phyloP scores from a whole-genome alignment of 2,888 invertebrate genomes.

The Mechanitis mazaeus region DNA sequence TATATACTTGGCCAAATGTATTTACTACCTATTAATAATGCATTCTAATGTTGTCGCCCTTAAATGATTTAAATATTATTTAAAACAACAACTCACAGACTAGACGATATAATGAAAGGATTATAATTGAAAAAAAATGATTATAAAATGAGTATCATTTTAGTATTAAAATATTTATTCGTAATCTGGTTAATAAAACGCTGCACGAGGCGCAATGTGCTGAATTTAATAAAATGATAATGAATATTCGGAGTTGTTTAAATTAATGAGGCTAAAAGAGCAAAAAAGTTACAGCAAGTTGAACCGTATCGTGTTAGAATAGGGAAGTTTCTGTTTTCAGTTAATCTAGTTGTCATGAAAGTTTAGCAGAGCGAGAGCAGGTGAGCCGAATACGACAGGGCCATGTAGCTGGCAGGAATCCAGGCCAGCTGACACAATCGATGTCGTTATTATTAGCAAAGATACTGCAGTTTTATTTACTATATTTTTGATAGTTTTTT shows the following conservation, averaged over 20 bases:
- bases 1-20: conserved; percentile 25
- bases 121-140: no score
- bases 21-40: conserved; percentile 26
- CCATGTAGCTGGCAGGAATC: conserved; percentile 13
- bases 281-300: conserved; percentile 1
- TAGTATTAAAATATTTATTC: neutral
- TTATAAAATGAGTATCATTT: neutral
- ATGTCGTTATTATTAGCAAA: conserved; percentile 9
- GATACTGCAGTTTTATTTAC: neutral
- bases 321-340: conserved; percentile 14
- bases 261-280: conserved; percentile 13
- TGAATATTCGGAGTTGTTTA: conserved; percentile 18
- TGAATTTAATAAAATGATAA: conserved; percentile 14
- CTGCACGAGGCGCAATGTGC: neutral
- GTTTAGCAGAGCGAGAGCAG: conserved; percentile 29
- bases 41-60: no score
- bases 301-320: conserved; percentile 8
- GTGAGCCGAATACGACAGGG: conserved; percentile 38
- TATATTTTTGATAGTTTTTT: neutral
- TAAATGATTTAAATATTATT: no score
- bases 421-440: conserved; percentile 12
- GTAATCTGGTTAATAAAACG: neutral
- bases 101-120: neutral
- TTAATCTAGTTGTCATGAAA: conserved; percentile 18
- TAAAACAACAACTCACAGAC: no score